Base-by-base conservation (phyloP, 1,140 invertebrate genomes). In the Triops longicaudatus region DNA sequence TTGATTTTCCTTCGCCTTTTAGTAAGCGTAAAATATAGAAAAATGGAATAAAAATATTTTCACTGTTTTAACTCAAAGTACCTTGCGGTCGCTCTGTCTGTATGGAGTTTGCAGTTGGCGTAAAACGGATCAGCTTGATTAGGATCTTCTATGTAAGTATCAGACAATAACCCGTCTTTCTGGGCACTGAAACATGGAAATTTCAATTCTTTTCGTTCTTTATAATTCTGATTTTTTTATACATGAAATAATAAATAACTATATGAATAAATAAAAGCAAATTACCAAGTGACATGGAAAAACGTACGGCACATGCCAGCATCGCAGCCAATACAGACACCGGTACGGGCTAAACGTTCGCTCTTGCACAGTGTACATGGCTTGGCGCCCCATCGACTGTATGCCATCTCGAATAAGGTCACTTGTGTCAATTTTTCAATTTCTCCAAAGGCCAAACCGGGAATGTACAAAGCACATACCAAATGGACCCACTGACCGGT, bases 401-500 rank as follows among this genome's bases (percentile, higher is more conserved):
- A 98, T 17, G 92, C 91, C 92, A 98, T 96, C 87, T 98, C 95
- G 85, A 98, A 98, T 42, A 98, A 85, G 0, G 96, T 98, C 9
- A 88, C 91, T 78, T 90, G 92, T 0, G 91, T 90, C 11, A 96
- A 84, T 77, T 91, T 91, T 82, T 95, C 93, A 22, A 97, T 94
- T 87, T 99, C 96, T 73, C 93, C 95, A 86, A 98, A 98, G 42
- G 95, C 94, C 26, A 99, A 95, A n/a, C 96, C 96, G 43, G 94
- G 95, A 41, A 96, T 94, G 84, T 98, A 98, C 17, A 98, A 86
- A 6, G 96, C 96, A 86, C 98, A 99, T 11, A 99, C 93, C 42
- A 99, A 85, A 86, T 99, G 98, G 22, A 98, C 96, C 97, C 97
- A 99, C 83, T 95, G 93, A 71, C 95, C 95, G 74, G 94, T 92